Evolutionary conservation across 2,888 invertebrate species (phyloP).

Genomic region (Tinea semifulvella): DNA sequence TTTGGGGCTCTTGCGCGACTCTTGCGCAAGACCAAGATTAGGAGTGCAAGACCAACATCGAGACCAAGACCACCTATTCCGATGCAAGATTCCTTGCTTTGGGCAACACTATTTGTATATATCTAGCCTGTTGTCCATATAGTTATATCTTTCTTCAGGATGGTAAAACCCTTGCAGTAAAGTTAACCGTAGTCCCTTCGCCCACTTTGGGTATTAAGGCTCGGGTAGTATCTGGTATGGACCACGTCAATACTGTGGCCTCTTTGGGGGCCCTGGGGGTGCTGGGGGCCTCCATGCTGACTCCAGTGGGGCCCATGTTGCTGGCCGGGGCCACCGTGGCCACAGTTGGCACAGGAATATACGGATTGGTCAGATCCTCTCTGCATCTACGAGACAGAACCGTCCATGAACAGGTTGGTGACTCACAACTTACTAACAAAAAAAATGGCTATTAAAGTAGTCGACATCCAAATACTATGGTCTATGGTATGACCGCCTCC

Average conservation of each 20-base stretch:
- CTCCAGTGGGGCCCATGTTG: constrained; percentile 57
- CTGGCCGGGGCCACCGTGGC: constrained; percentile 54
- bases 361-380: constrained; percentile 59
- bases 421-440: too few species aligned
- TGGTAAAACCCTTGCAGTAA: constrained; percentile 48
- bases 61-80: too few species aligned
- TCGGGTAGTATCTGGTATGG: constrained; percentile 44
- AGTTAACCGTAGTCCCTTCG: constrained; percentile 46
- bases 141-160: constrained; percentile 25
- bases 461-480: too few species aligned
- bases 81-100: too few species aligned
- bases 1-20: too few species aligned
- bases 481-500: too few species aligned
- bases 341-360: constrained; percentile 54
- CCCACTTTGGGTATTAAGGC: constrained; percentile 46
- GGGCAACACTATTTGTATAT: too few species aligned
- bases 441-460: too few species aligned
- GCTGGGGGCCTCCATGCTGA: constrained; percentile 57
- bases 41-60: too few species aligned
- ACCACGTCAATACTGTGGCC: constrained; percentile 42
- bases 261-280: constrained; percentile 59
- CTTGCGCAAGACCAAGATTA: too few species aligned
- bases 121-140: too few species aligned
- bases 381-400: constrained; percentile 54
- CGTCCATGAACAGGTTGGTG: constrained; percentile 56